Evolutionary conservation across 2,113 vertebrate genomes (phyloP).

Genomic region (Megaceryle torquata): DNA sequence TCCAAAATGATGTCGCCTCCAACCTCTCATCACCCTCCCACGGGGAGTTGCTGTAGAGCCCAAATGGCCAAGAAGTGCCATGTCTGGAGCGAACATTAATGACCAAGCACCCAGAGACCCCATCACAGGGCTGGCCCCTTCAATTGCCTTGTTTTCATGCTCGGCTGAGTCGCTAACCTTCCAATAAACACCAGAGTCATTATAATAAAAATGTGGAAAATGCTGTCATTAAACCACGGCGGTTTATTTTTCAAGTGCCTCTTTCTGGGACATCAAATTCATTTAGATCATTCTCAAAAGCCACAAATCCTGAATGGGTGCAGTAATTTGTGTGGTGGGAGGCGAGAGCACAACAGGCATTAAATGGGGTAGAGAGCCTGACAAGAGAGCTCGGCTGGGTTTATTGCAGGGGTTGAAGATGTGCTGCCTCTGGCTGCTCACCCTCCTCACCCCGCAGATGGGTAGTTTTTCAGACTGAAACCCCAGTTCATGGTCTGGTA

Average conservation of each 20-base stretch:
- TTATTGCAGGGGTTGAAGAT: not conserved
- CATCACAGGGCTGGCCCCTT: not conserved
- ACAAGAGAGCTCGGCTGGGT: not conserved
- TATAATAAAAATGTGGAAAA: constrained; percentile 54
- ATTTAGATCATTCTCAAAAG: constrained; percentile 58
- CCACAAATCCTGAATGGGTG: constrained; percentile 46
- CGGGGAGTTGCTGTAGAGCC: not conserved
- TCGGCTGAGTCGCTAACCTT: constrained; percentile 17
- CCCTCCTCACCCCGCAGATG: not conserved
- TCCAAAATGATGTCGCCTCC: not conserved
- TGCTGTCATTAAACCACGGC: constrained; percentile 50
- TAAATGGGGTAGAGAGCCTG: not conserved
- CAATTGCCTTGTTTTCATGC: constrained; percentile 49
- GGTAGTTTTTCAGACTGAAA: not conserved
- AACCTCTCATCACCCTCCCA: not conserved
- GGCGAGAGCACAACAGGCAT: constrained; percentile 6
- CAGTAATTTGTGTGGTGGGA: constrained; percentile 59
- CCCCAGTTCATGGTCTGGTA: not conserved
- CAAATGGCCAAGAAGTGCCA: not conserved
- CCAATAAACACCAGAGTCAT: constrained; percentile 60
- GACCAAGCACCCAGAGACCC: not conserved
- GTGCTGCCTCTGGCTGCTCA: not conserved
- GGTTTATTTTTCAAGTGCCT: constrained; percentile 55
- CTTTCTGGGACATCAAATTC: constrained; percentile 66
- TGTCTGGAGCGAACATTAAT: not conserved